Evolutionary conservation across 2,797 vertebrate species (phyloP).

Genomic region (Chromis chromis): DNA sequence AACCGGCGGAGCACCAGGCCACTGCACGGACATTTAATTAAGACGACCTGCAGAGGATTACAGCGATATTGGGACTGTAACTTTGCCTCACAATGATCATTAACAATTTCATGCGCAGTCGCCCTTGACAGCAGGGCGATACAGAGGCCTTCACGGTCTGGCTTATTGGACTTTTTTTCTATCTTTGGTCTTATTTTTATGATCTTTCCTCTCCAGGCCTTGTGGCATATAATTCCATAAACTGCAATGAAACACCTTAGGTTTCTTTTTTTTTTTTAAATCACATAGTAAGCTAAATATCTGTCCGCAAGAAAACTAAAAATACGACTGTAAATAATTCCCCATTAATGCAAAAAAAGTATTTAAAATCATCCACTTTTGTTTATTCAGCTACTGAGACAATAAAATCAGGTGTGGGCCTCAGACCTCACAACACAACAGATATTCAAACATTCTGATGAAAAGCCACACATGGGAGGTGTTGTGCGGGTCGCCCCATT

Average conservation of each 20-base stretch:
- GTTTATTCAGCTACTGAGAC: conserved; percentile 8
- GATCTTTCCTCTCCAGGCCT: background rate
- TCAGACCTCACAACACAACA: background rate
- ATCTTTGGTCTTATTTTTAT: conserved; percentile 9
- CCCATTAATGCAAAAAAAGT: background rate
- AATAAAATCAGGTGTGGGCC: background rate
- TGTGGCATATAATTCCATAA: background rate
- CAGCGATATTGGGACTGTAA: conserved; percentile 75
- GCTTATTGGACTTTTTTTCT: conserved; percentile 7
- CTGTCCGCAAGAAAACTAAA: background rate
- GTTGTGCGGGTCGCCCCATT: conserved; percentile 64
- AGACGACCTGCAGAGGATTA: conserved; percentile 82
- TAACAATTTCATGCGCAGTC: conserved; percentile 69
- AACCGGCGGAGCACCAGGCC: conserved; percentile 74
- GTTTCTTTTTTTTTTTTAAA: background rate
- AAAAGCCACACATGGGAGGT: conserved; percentile 57
- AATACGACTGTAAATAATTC: background rate
- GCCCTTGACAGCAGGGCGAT: conserved; percentile 49
- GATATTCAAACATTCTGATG: conserved; percentile 38
- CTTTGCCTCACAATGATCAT: conserved; percentile 73
- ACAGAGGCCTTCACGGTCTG: conserved; percentile 14
- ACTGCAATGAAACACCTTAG: background rate
- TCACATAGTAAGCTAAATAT: background rate
- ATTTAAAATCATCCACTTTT: background rate
- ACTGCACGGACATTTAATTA: conserved; percentile 85